These are phyloP conservation scores for Chrysotoxum bicinctum DNA, from an alignment of 2,888 invertebrate genomes.

Conservation along the genomic window DNA sequence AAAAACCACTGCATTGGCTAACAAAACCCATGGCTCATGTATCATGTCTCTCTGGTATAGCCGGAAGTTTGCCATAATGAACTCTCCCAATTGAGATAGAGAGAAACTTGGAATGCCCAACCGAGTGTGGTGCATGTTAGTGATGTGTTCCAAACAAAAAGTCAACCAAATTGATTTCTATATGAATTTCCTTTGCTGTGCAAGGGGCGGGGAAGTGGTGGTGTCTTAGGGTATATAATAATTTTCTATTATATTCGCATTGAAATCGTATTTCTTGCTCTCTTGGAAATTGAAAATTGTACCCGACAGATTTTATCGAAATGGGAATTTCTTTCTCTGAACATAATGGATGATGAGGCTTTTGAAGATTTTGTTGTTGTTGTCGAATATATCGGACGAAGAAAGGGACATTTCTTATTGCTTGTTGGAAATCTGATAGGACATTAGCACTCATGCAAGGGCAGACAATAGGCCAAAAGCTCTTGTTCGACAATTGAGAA, in stretches of 20 bases:
- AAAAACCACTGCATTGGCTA: constrained; percentile 18
- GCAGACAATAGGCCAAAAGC: neutral
- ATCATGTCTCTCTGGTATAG: neutral
- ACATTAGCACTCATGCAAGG: neutral
- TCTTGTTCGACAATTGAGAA: neutral
- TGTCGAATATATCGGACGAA: neutral
- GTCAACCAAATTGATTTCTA: constrained; percentile 9
- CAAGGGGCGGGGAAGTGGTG: neutral
- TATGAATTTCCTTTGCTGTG: neutral
- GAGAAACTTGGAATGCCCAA: neutral
- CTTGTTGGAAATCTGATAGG: neutral
- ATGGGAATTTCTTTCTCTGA: neutral
- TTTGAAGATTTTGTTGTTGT: neutral
- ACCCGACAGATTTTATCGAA: neutral
- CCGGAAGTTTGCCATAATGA: constrained; percentile 25
- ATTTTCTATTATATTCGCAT: constrained; percentile 1
- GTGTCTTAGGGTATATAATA: neutral
- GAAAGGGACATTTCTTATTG: neutral
- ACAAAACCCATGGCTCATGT: constrained; percentile 9
- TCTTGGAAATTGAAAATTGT: neutral
- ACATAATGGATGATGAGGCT: neutral
- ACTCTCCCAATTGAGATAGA: neutral
- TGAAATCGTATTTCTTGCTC: neutral
- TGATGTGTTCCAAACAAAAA: constrained; percentile 1
- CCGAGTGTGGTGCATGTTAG: neutral